Percentiles rank a stretch among this genome's conserved stretches.
These are phyloP conservation scores for Drosophila meridiana DNA, from an alignment of 2,888 invertebrate species.

Conservation along the genomic window DNA sequence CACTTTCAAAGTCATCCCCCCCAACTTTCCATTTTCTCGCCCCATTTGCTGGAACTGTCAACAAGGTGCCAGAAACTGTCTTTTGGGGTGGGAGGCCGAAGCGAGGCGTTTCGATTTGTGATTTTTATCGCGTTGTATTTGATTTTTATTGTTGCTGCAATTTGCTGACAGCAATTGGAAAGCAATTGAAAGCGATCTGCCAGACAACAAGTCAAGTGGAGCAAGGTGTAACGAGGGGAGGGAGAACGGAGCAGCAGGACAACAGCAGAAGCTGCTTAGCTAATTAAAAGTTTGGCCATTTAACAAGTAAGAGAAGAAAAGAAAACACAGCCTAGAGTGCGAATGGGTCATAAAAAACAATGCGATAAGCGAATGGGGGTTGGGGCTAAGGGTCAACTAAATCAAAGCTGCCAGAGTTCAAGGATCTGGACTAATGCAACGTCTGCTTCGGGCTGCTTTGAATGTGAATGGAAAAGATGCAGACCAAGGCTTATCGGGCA, in stretches of 20 bases:
- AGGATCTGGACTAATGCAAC: constrained; percentile 43
- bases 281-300: constrained; percentile 61
- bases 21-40: neutral
- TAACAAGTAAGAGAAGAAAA: neutral
- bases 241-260: neutral
- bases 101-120: constrained; percentile 51
- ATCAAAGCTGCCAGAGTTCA: constrained; percentile 30
- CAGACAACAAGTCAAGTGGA: constrained; percentile 5
- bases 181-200: constrained; percentile 58
- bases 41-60: constrained; percentile 46
- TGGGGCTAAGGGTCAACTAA: constrained; percentile 22
- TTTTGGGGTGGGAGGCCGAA: too few species aligned
- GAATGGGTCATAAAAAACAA: constrained; percentile 55
- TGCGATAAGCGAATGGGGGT: constrained; percentile 4
- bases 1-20: neutral
- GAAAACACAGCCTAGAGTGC: constrained; percentile 24
- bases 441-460: constrained; percentile 49
- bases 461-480: constrained; percentile 42
- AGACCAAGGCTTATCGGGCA: constrained; percentile 49
- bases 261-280: constrained; percentile 11
- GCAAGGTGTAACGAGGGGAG: neutral
- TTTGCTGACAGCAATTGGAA: constrained; percentile 61
- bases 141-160: constrained; percentile 58
- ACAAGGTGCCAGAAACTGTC: constrained; percentile 28
- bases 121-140: constrained; percentile 56